phyloP scores from a whole-genome alignment of 2,888 invertebrate genomes.

The Allygus modestus region DNA sequence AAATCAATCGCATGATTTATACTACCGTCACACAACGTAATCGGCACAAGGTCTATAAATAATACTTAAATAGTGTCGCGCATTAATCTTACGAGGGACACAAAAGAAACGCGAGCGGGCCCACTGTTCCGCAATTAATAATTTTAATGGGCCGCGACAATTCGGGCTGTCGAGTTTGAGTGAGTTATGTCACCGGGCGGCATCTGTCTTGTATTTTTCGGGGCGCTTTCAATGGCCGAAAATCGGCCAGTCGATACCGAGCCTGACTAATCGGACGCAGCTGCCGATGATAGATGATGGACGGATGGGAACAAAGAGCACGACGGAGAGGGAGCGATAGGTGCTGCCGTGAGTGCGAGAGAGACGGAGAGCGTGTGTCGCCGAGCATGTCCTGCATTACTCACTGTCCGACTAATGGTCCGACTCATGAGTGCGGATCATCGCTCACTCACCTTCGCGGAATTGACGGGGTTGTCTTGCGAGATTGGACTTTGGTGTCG shows the following conservation, averaged over 20 bases:
- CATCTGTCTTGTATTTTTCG: slow-evolving; percentile 68
- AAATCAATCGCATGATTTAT: slow-evolving; percentile 64
- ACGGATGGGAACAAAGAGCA: slow-evolving; percentile 66
- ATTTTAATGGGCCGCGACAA: slow-evolving; percentile 66
- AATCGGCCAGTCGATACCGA: slow-evolving; percentile 59
- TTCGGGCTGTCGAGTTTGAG: slow-evolving; percentile 68
- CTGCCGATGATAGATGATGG: slow-evolving; percentile 58
- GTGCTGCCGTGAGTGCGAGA: slow-evolving; percentile 63
- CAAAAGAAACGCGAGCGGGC: slow-evolving; percentile 63
- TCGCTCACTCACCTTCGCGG: neutral
- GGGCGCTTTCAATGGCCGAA: slow-evolving; percentile 60
- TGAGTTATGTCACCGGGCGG: slow-evolving; percentile 68
- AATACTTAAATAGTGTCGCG: slow-evolving; percentile 65
- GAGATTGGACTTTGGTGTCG: neutral
- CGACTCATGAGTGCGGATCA: neutral
- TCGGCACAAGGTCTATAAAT: slow-evolving; percentile 64
- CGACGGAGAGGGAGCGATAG: slow-evolving; percentile 69
- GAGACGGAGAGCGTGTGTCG: neutral
- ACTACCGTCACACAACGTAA: slow-evolving; percentile 55
- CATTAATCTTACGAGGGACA: slow-evolving; percentile 64
- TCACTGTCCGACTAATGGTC: slow-evolving; percentile 13
- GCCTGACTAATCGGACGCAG: slow-evolving; percentile 62
- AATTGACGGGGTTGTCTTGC: neutral
- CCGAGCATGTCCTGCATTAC: slow-evolving; percentile 28
- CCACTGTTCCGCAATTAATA: slow-evolving; percentile 64